Evolutionary conservation across 2,888 invertebrate genomes (phyloP).

Genomic region (Caenorhabditis panamensis): DNA sequence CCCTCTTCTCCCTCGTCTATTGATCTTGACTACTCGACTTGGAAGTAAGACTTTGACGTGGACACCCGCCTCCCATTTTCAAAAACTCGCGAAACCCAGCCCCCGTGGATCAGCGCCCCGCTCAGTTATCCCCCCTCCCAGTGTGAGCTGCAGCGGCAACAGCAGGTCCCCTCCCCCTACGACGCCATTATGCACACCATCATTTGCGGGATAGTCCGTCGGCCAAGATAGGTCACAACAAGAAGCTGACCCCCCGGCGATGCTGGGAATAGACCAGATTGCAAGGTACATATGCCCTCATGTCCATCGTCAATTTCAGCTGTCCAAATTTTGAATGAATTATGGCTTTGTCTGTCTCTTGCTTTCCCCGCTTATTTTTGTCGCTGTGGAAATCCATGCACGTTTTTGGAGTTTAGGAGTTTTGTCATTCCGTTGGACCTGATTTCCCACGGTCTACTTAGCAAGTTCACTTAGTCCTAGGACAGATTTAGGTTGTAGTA

Average conservation of each 20-base stretch:
- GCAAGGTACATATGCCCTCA: conserved; percentile 68
- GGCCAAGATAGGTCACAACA: conserved; percentile 60
- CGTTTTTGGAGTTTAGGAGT: neutral
- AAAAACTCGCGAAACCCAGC: conserved; percentile 60
- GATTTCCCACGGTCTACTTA: conserved; percentile 29
- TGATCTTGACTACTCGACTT: conserved; percentile 55
- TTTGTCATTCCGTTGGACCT: conserved; percentile 9
- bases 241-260: conserved; percentile 58
- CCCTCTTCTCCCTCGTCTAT: conserved; percentile 50
- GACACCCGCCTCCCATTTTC: conserved; percentile 58
- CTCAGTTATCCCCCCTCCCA: conserved; percentile 54
- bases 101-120: conserved; percentile 60
- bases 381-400: conserved; percentile 6
- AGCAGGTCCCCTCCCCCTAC: conserved; percentile 45
- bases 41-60: conserved; percentile 56
- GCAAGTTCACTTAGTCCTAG: neutral
- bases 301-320: conserved; percentile 1
- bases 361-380: neutral
- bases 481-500: neutral
- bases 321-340: conserved; percentile 3
- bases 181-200: conserved; percentile 55
- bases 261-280: conserved; percentile 80
- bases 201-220: conserved; percentile 56
- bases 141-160: conserved; percentile 56
- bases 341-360: conserved; percentile 7